Percentiles rank a stretch among this genome's conserved stretches.
These are phyloP conservation scores for Caenorhabditis sinica DNA, from an alignment of 2,888 invertebrate genomes.

Conservation along the genomic window DNA sequence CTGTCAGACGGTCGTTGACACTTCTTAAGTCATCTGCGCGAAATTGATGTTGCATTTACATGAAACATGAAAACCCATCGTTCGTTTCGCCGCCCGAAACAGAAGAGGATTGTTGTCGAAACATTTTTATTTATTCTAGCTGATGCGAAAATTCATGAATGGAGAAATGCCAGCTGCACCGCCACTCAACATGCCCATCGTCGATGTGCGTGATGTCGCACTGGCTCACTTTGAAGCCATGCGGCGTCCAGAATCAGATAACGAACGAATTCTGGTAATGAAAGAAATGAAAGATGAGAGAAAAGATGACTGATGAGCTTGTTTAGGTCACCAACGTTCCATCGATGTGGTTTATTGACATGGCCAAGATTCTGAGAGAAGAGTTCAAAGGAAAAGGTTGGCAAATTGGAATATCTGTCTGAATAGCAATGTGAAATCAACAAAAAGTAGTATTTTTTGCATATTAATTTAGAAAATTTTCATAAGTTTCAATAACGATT, in stretches of 20 bases:
- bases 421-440: too few relatives aligned
- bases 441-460: too few relatives aligned
- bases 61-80: slow-evolving; percentile 49
- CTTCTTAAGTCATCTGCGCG: slow-evolving; percentile 58
- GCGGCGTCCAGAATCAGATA: slow-evolving; percentile 84
- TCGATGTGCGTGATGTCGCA: slow-evolving; percentile 86
- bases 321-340: slow-evolving; percentile 75
- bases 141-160: slow-evolving; percentile 80
- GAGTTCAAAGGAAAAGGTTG: slow-evolving; percentile 85
- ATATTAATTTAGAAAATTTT: too few relatives aligned
- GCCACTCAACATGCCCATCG: slow-evolving; percentile 84
- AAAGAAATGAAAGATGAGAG: slow-evolving; percentile 1
- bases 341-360: slow-evolving; percentile 85
- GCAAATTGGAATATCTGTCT: background rate
- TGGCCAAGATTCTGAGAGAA: slow-evolving; percentile 85
- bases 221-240: slow-evolving; percentile 85
- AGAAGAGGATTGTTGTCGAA: slow-evolving; percentile 32
- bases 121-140: slow-evolving; percentile 67
- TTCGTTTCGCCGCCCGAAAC: slow-evolving; percentile 10
- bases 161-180: slow-evolving; percentile 82
- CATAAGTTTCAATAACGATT: too few relatives aligned
- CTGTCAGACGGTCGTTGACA: slow-evolving; percentile 15
- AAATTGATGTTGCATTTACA: slow-evolving; percentile 64
- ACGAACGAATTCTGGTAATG: slow-evolving; percentile 84
- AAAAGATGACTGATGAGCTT: slow-evolving; percentile 30